Base-by-base conservation (phyloP, 2,888 invertebrate genomes). In the Sinhomidia bicolor region DNA sequence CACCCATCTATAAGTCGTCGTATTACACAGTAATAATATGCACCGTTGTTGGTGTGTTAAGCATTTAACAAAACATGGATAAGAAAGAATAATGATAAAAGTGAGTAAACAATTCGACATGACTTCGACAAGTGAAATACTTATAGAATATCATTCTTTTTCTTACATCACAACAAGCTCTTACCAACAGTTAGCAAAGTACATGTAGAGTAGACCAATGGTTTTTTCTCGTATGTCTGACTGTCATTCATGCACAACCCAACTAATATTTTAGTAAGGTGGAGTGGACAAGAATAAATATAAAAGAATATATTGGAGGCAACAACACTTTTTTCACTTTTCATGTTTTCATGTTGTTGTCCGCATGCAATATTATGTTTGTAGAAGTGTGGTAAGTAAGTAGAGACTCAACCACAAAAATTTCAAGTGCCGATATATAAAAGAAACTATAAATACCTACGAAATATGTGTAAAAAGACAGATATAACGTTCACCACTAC, bases 211-310 rank as follows among this genome's bases (percentile, higher is more conserved):
- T 26, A 71, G 26, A 20, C 68, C 54, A 71, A 83, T 71, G 54
- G 54, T 54, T 71, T 83, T 83, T 54, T 29, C 44, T 29, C 54
- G 76, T 78, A 29, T 78, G 23, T n/a, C n/a, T n/a, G n/a, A n/a
- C 41, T 71, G 71, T 68, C 83, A 83, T 68, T 83, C 71, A 83
- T 71, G 83, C 83, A 41, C 83, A 83, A 78, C 76, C 26, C 83
- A 57, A 41, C 83, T 41, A 83, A 83, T 83, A 83, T 83, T 83
- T 83, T 83, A 71, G 83, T 51, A 83, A 83, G 83, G 83, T 83
- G 83, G 83, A 83, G 83, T 83, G 71, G 83, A 71, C 71, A 68
- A 83, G 71, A 54, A 78, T 26, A 78, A 26, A 74, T 26, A 51
- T 23, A 1, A 3, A 76, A 65, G 41, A 32, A 17, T 76, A 36